Conservation (phyloP, 2,888 invertebrate species). For the Doris montereyensis region DNA sequence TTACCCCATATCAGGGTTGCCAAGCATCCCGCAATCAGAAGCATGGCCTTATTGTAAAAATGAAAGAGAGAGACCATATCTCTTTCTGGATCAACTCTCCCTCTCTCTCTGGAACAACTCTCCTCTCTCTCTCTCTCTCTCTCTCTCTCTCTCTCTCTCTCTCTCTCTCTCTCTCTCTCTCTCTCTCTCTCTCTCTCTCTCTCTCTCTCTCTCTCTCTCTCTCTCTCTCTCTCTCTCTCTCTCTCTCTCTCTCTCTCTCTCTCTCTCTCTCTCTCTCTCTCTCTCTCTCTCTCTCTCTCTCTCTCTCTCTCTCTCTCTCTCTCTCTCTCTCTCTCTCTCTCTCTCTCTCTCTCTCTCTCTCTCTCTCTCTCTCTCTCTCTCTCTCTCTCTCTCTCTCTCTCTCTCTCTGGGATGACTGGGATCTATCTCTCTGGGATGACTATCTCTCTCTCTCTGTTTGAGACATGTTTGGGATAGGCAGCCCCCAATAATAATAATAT, state of each 20-base stretch:
- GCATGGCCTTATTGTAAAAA: too few species aligned
- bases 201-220: constrained; percentile 8
- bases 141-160: constrained; percentile 14
- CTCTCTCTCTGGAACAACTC: constrained; percentile 1
- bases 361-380: not conserved
- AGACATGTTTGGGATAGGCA: too few species aligned
- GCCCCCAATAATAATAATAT: too few species aligned
- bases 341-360: not conserved
- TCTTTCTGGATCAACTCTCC: too few species aligned
- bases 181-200: constrained; percentile 5
- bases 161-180: constrained; percentile 16
- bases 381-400: too few species aligned
- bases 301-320: not conserved
- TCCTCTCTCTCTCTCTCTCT: not conserved
- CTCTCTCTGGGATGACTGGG: too few species aligned
- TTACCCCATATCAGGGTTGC: too few species aligned
- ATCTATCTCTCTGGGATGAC: too few species aligned
- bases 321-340: not conserved
- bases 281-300: constrained; percentile 7
- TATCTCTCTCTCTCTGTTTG: too few species aligned
- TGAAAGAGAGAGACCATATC: too few species aligned
- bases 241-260: not conserved
- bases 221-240: not conserved
- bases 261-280: constrained; percentile 12
- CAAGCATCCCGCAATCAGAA: too few species aligned